phyloP scores from a whole-genome alignment of 1,140 invertebrate genomes.

The Cydia splendana region DNA sequence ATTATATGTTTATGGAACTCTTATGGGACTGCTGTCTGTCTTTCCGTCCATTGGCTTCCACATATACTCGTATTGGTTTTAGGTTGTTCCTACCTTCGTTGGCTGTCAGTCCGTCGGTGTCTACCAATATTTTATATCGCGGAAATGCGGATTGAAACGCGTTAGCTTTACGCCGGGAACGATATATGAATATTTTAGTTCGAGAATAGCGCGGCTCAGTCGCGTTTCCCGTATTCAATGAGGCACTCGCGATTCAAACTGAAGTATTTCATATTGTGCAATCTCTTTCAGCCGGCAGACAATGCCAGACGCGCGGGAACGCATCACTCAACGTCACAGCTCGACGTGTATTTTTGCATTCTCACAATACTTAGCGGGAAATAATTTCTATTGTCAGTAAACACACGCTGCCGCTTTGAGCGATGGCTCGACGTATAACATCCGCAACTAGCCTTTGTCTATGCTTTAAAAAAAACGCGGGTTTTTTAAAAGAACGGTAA shows the following conservation, averaged over 20 bases:
- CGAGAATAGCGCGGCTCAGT: slow-evolving; percentile 47
- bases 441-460: slow-evolving; percentile 47
- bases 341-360: slow-evolving; percentile 72
- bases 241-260: slow-evolving; percentile 67
- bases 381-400: slow-evolving; percentile 73
- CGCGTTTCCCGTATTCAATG: slow-evolving; percentile 62
- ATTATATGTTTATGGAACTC: too few relatives aligned
- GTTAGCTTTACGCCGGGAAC: slow-evolving; percentile 55
- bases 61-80: not conserved
- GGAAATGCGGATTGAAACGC: slow-evolving; percentile 44
- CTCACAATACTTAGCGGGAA: slow-evolving; percentile 71
- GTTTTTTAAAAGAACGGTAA: not conserved
- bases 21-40: slow-evolving; percentile 17
- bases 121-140: slow-evolving; percentile 37
- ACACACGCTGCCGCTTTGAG: slow-evolving; percentile 59
- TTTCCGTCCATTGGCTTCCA: not conserved
- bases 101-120: slow-evolving; percentile 29
- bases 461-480: slow-evolving; percentile 34
- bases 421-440: slow-evolving; percentile 38
- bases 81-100: not conserved
- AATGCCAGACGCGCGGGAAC: slow-evolving; percentile 67
- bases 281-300: slow-evolving; percentile 72
- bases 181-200: slow-evolving; percentile 74
- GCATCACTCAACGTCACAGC: slow-evolving; percentile 74
- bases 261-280: slow-evolving; percentile 78